Base-by-base conservation (phyloP, 2,888 invertebrate species). In the Callimorpha dominula region DNA sequence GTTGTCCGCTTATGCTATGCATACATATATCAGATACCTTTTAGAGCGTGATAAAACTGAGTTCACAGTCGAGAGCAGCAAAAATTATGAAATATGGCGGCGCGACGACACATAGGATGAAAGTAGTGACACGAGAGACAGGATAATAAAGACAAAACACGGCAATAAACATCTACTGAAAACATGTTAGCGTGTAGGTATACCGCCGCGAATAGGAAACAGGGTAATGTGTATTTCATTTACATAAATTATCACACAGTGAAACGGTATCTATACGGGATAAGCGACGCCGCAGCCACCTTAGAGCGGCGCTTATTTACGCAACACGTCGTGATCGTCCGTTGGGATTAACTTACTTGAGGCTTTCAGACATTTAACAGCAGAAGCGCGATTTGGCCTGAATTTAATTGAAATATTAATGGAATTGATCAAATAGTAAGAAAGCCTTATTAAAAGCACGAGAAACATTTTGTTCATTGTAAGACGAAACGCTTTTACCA, bases 191-290 rank as follows among this genome's bases (percentile, higher is more conserved):
- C 85, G 85, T 84, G 86, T 68, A 68, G 54, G 43, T 86, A 87
- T 87, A 86, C 87, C 84, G 81, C 88, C 86, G 89, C 88, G 90
- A 89, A 92, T 91, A 89, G 91, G 89, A 92, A 91, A 91, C 90
- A 87, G 89, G 90, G 89, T 93, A 93, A 94, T 93, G 93, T 90
- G 93, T 92, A 94, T 94, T 91, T 92, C 93, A 93, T 95, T 94
- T 93, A 89, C 94, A 95, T 94, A 94, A 94, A 95, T 95, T 93
- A 95, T 94, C 88, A 89, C 87, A 84, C 87, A 85, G 86, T 84
- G 87, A 90, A 92, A 90, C 87, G 77, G 86, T 89, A 90, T 90
- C 88, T 91, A 89, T 89, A 83, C 79, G 85, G 83, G 79, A 85
- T 79, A 81, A 82, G 86, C 84, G 86, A 80, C 71, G 85, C 79